Conservation (phyloP, 2,113 vertebrate genomes). For the Bos taurus region DNA sequence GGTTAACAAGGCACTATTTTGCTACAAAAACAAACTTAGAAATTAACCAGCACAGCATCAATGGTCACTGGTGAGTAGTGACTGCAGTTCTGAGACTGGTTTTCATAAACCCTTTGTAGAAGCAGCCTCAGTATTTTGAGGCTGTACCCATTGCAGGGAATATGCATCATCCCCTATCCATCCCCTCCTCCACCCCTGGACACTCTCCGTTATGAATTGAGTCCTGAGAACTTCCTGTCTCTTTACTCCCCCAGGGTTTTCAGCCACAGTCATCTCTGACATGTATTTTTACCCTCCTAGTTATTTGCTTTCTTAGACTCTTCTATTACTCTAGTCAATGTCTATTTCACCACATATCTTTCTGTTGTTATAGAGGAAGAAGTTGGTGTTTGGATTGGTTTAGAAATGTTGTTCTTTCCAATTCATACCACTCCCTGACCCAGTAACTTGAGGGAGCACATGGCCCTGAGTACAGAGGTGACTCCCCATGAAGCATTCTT, state of each 20-base stretch:
- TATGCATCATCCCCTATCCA: neutral
- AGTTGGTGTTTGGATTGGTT: neutral
- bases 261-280: neutral
- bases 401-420: neutral
- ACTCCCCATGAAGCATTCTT: neutral
- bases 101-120: neutral
- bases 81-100: neutral
- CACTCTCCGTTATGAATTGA: neutral
- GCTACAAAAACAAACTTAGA: neutral
- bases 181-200: neutral
- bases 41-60: neutral
- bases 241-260: neutral
- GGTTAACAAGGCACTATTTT: neutral
- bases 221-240: neutral
- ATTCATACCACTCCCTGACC: neutral
- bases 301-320: conserved; percentile 10
- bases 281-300: neutral
- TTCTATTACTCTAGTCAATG: neutral
- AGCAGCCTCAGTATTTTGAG: conserved; percentile 9
- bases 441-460: neutral
- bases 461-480: neutral
- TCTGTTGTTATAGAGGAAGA: neutral
- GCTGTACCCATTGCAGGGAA: neutral
- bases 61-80: neutral
- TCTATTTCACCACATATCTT: conserved; percentile 8